Evolutionary conservation across 2,888 invertebrate genomes (phyloP).

Genomic region (Nephrotoma flavescens): DNA sequence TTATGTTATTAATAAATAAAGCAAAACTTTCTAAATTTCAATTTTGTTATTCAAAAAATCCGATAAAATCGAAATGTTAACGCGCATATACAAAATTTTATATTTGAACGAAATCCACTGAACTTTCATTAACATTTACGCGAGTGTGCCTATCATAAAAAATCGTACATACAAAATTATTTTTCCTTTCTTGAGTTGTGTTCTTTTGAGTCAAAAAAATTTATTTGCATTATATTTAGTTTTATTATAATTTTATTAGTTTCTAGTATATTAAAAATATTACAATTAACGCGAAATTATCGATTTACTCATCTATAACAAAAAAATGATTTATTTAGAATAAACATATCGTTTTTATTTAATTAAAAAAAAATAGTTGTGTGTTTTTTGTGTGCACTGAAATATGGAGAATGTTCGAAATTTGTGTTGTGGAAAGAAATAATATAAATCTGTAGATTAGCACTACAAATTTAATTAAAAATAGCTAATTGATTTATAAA

Average conservation of each 20-base stretch:
- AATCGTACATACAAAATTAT: background rate
- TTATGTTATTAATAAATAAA: constrained; percentile 17
- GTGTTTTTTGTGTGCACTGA: background rate
- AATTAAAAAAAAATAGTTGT: background rate
- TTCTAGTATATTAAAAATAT: background rate
- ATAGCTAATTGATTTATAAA: background rate
- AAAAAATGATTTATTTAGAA: background rate
- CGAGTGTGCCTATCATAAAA: background rate
- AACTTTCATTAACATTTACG: background rate
- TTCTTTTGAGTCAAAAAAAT: background rate
- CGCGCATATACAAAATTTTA: too few species aligned
- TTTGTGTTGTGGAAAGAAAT: background rate
- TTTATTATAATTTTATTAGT: background rate
- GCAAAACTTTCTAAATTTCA: too few species aligned
- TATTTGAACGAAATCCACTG: background rate
- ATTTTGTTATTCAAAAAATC: too few species aligned
- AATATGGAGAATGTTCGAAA: background rate
- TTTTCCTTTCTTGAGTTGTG: background rate
- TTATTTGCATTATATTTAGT: background rate
- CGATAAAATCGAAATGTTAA: too few species aligned
- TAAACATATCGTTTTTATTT: background rate
- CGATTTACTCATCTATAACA: background rate
- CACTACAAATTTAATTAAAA: background rate
- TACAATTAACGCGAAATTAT: background rate
- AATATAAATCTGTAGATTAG: background rate